Evolutionary conservation across 1,140 invertebrate species (phyloP), one percentile per base, ranked within the genome.

Genomic region (Trypoxylus dichotomus): DNA sequence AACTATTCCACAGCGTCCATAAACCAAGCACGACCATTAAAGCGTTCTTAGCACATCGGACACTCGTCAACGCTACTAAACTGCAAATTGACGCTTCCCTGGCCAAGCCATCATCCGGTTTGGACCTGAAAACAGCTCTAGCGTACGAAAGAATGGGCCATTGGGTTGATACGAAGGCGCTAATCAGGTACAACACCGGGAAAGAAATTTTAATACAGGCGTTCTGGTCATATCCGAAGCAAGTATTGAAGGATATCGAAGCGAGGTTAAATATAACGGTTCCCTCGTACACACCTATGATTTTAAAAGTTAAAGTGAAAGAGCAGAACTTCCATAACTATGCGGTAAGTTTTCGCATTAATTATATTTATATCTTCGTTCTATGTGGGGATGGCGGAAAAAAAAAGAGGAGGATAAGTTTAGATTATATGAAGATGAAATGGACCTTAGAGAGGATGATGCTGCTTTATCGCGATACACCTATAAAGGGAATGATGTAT

Each of bases 241-340:
- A 88, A 0, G 83, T 85, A 3, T 81, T 91, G 21, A 88, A 92
- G 78, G 85, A 87, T 3, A 85, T 92, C 29, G 90, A 92, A 82
- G 88, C 87, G 3, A 88, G 89, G 63, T 86, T 90, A 41, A 92
- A 91, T 81, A 80, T 93, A 2, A 91, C 89, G 0, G 87, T 92
- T 29, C 91, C 91, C 0, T 89, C 89, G 41, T 90, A 90, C 68
- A 88, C 89, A 68, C 90, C 92, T 0, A 89, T 92, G 86, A 81
- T 90, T 0, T 81, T 90, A 6, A 85, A 87, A 29, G 80, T 87
- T 0, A 88, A 89, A 75, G 85, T 93, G n/a, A 88, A 85, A 0
- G 91, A 93, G 82, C 89, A 89, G 80, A 82, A 82, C 1, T 82
- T 83, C 24, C 87, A 88, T 15, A 88, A 91, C 58, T 93, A 91